Evolutionary conservation across 1,140 invertebrate species (phyloP).

Genomic region (Aphaenogaster floridana): DNA sequence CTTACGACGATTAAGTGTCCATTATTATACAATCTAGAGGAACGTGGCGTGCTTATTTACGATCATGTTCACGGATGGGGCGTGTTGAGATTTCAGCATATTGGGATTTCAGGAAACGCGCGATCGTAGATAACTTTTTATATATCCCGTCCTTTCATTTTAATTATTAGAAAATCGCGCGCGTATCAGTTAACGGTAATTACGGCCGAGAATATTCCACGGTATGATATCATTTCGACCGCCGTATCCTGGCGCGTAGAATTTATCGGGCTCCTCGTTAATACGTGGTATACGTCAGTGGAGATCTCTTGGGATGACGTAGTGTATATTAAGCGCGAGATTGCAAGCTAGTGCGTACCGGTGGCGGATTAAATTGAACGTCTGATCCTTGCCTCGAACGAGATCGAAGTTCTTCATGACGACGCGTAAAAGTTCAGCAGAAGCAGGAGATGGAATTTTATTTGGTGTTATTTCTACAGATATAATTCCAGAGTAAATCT

Average conservation of each 20-base stretch:
- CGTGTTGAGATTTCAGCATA: neutral
- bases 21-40: neutral
- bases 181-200: slow-evolving; percentile 38
- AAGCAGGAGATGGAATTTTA: slow-evolving; percentile 5
- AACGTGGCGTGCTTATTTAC: slow-evolving; percentile 11
- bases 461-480: neutral
- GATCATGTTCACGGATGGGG: neutral
- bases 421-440: neutral
- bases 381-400: slow-evolving; percentile 16
- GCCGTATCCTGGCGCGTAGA: slow-evolving; percentile 1
- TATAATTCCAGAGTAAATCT: neutral
- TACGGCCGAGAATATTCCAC: slow-evolving; percentile 5
- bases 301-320: slow-evolving; percentile 13
- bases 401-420: slow-evolving; percentile 15
- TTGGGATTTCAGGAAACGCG: slow-evolving; percentile 14
- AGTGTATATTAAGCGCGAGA: slow-evolving; percentile 21
- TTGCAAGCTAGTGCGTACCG: neutral
- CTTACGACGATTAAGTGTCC: slow-evolving; percentile 18
- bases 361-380: slow-evolving; percentile 21
- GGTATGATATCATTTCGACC: slow-evolving; percentile 3
- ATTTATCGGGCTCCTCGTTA: slow-evolving; percentile 18
- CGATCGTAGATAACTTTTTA: slow-evolving; percentile 21
- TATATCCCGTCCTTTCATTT: slow-evolving; percentile 10
- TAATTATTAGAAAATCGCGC: slow-evolving; percentile 37
- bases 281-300: slow-evolving; percentile 1